These are phyloP conservation scores for Phortica okadai DNA, from an alignment of 2,888 invertebrate genomes.

Conservation along the genomic window DNA sequence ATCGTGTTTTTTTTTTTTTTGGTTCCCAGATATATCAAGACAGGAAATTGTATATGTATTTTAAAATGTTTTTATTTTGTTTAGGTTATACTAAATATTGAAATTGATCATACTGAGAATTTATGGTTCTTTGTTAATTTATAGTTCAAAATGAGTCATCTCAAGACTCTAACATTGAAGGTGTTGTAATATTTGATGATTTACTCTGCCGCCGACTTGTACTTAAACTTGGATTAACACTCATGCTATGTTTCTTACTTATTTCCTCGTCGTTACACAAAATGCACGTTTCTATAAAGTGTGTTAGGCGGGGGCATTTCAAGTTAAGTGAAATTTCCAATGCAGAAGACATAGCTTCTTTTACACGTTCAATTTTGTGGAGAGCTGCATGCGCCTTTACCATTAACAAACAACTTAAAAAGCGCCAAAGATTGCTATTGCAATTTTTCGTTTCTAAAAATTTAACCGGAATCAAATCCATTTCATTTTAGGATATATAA, in stretches of 20 bases:
- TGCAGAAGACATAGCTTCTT: not conserved
- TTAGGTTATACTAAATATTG: too few species aligned
- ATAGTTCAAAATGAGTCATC: too few species aligned
- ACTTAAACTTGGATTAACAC: not conserved
- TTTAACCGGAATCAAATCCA: too few species aligned
- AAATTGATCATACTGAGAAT: too few species aligned
- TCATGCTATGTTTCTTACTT: not conserved
- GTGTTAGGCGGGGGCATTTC: not conserved
- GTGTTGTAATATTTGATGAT: not conserved
- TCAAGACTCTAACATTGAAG: too few species aligned
- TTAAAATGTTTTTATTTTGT: too few species aligned
- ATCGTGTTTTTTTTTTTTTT: too few species aligned
- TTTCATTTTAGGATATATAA: too few species aligned
- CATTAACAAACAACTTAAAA: not conserved
- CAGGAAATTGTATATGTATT: too few species aligned
- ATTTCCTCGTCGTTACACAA: not conserved
- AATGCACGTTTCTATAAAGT: not conserved
- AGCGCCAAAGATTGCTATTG: not conserved
- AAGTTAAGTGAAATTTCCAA: not conserved
- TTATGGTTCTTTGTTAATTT: too few species aligned
- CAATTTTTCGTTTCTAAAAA: not conserved
- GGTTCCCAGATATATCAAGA: too few species aligned
- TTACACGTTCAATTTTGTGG: not conserved
- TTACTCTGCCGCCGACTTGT: not conserved
- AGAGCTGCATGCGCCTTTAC: conserved; percentile 1